Conservation (phyloP, 2,113 vertebrate species). For the Panthera tigris region DNA sequence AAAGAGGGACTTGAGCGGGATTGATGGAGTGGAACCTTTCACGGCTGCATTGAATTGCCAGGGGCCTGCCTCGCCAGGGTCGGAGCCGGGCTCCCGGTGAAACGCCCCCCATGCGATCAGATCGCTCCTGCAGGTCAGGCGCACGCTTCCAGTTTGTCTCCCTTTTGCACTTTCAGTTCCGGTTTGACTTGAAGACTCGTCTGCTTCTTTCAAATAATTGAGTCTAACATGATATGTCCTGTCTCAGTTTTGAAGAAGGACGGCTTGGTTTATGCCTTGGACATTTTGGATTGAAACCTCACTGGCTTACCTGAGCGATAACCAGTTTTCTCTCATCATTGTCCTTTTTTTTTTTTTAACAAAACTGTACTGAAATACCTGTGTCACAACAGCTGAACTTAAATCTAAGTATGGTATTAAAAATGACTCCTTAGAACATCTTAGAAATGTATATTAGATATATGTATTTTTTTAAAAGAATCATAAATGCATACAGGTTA, state of each 20-base stretch:
- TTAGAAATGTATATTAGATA: neutral
- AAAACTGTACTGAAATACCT: neutral
- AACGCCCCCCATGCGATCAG: neutral
- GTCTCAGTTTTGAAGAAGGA: neutral
- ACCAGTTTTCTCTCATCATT: neutral
- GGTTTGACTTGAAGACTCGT: neutral
- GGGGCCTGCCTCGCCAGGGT: neutral
- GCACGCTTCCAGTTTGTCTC: rapidly evolving
- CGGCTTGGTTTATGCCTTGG: neutral
- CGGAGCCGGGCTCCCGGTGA: rapidly evolving
- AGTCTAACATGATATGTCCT: neutral
- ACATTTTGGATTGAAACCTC: neutral
- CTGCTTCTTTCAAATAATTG: neutral
- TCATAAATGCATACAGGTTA: neutral
- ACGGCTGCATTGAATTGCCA: neutral
- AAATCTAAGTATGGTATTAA: neutral
- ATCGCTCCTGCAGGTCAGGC: neutral
- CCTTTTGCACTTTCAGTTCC: neutral
- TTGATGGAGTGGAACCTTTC: neutral
- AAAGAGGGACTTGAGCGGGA: neutral
- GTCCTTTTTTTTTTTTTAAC: neutral
- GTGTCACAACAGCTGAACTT: neutral
- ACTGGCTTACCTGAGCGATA: neutral
- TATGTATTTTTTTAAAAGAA: neutral
- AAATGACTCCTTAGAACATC: neutral